Conservation (phyloP, 2,113 vertebrate genomes). For the Lichenostomus cassidix region DNA sequence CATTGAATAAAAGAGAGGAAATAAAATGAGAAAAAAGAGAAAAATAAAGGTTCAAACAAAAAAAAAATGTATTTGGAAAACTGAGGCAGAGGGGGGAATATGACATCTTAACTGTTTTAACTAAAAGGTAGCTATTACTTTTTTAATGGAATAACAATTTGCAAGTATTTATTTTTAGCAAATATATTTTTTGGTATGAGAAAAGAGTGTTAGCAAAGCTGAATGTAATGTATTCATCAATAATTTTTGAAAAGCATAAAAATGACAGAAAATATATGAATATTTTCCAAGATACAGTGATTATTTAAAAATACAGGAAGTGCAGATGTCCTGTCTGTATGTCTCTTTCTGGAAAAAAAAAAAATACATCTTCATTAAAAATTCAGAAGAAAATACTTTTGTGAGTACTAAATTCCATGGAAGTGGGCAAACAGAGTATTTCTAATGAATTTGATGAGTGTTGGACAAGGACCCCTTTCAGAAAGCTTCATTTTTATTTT, state of each 20-base stretch:
- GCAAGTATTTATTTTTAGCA: neutral
- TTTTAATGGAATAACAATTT: neutral
- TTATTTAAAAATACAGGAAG: neutral
- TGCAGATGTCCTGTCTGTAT: neutral
- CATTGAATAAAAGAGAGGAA: rapidly evolving
- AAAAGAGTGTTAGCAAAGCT: neutral
- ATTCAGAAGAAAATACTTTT: neutral
- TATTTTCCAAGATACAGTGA: neutral
- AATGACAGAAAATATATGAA: rapidly evolving
- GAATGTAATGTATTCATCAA: neutral
- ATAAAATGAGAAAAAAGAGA: neutral
- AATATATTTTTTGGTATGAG: neutral
- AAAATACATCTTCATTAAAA: neutral
- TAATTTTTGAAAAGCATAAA: neutral
- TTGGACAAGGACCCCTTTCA: neutral
- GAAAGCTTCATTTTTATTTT: neutral
- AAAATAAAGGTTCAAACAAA: neutral
- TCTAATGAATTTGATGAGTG: neutral
- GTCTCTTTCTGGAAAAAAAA: neutral
- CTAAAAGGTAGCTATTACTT: rapidly evolving
- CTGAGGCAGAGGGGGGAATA: rapidly evolving
- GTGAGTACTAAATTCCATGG: neutral
- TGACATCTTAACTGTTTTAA: neutral
- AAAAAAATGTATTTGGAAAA: neutral
- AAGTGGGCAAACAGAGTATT: neutral